Evolutionary conservation across 2,113 vertebrate species (phyloP).

Genomic region (Pipra filicauda): DNA sequence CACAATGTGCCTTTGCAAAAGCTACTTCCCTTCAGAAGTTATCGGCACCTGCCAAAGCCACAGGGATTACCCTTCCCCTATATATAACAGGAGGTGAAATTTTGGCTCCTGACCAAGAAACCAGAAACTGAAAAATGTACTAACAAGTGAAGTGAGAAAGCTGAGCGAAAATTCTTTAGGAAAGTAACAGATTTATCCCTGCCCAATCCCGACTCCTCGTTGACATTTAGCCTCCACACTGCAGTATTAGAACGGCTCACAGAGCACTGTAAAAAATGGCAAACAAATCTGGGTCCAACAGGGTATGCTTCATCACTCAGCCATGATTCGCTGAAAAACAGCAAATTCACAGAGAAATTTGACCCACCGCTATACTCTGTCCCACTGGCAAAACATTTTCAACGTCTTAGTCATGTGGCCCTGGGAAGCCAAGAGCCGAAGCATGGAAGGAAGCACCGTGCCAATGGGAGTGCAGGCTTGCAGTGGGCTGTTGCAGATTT

Average conservation of each 20-base stretch:
- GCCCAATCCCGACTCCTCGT: not conserved
- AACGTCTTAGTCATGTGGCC: not conserved
- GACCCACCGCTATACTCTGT: not conserved
- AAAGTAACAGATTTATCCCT: slow-evolving; percentile 29
- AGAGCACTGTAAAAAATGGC: not conserved
- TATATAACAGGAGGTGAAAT: not conserved
- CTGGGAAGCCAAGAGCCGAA: not conserved
- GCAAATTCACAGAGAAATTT: not conserved
- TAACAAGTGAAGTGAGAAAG: slow-evolving; percentile 34
- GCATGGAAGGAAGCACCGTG: not conserved
- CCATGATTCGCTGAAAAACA: not conserved
- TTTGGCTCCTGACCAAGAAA: slow-evolving; percentile 24
- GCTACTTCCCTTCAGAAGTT: slow-evolving; percentile 7
- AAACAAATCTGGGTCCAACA: not conserved
- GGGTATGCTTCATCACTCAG: not conserved
- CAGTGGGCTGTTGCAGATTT: not conserved
- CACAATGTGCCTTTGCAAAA: not conserved
- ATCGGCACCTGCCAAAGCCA: slow-evolving; percentile 26
- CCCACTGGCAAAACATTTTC: not conserved
- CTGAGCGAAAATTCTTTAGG: slow-evolving; percentile 35
- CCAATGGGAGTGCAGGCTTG: not conserved
- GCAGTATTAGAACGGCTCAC: not conserved
- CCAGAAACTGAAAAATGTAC: slow-evolving; percentile 26
- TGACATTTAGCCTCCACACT: not conserved
- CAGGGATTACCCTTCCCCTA: slow-evolving; percentile 21